Base-by-base conservation (phyloP, 2,113 vertebrate genomes). In the Scomber colias region DNA sequence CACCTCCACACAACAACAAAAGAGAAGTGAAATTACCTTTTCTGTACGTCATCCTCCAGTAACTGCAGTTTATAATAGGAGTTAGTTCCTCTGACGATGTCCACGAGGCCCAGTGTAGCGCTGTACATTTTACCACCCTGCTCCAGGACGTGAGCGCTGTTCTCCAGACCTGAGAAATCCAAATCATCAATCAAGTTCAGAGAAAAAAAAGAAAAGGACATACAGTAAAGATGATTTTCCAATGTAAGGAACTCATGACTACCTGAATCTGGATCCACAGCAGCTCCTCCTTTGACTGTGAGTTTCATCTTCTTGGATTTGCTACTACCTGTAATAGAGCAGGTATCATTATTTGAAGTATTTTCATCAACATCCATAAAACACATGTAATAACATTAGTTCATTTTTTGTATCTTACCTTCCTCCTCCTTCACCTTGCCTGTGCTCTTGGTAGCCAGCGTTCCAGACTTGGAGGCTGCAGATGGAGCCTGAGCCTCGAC, bases 41-140 rank as follows among this genome's bases (percentile, higher is more conserved):
- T 97, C 80, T 98, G 97, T 24, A 97, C 95, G 75, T 99, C 98
- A 50, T 97, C 97, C 86, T 99, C 97, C 45, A 99, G 93, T 24
- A 99, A 95, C 90, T 99, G 98, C 75, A 99, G 92, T 83, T 99
- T 99, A 71, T 99, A 99, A 75, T 99, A 99, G 2, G 98, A 99
- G 93, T 99, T 99, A 30, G 97, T 99, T 70, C 98, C 98, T 83
- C 96, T 96, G 24, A 96, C 95, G 3, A 99, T 99, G 92, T 99
- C 98, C 75, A 99, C 98, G 3, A 99, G 94, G 44, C 98, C 97
- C 1, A 99, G 92, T 0, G 98, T 99, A 14, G 98, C 98, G 7
- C 98, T 99, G 92, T 97, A 99, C 91, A 99, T 99, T 89, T 97
- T 97, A 7, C 97, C 97, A 0, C 92, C 94, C 90, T 97, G 97